phyloP scores from a whole-genome alignment of 2,113 vertebrate species.

The Xiphophorus maculatus region DNA sequence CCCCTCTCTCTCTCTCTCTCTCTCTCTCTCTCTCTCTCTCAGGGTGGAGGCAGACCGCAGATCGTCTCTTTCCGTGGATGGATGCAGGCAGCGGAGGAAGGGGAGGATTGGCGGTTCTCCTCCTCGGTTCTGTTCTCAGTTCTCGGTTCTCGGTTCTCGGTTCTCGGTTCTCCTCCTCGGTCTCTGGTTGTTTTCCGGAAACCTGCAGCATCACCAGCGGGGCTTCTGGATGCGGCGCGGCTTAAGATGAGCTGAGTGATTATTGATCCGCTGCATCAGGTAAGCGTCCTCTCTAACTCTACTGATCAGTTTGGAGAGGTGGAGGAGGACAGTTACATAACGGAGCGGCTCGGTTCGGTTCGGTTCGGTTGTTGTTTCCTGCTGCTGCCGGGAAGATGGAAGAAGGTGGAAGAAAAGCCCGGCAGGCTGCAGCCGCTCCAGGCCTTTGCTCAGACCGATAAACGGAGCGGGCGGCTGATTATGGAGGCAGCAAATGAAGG shows the following conservation, averaged over 20 bases:
- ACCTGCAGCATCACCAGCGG: not conserved
- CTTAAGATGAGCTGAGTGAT: constrained; percentile 40
- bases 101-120: constrained; percentile 34
- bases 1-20: too few relatives aligned
- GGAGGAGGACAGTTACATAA: constrained; percentile 65
- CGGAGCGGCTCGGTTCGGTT: not conserved
- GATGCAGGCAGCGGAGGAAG: constrained; percentile 58
- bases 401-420: constrained; percentile 24
- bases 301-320: constrained; percentile 40
- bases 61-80: constrained; percentile 38
- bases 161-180: constrained; percentile 24
- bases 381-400: constrained; percentile 14
- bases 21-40: constrained; percentile 26
- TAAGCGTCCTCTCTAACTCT: constrained; percentile 29
- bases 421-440: constrained; percentile 41
- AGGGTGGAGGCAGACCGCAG: constrained; percentile 65
- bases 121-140: too few relatives aligned
- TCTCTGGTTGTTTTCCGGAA: constrained; percentile 3
- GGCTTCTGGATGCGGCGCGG: constrained; percentile 5
- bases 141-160: constrained; percentile 14
- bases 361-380: not conserved
- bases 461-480: constrained; percentile 6
- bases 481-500: constrained; percentile 3
- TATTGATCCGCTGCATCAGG: constrained; percentile 56
- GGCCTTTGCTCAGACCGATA: constrained; percentile 40